Evolutionary conservation across 2,888 invertebrate genomes (phyloP).

Genomic region (Gasteruption jaculator): DNA sequence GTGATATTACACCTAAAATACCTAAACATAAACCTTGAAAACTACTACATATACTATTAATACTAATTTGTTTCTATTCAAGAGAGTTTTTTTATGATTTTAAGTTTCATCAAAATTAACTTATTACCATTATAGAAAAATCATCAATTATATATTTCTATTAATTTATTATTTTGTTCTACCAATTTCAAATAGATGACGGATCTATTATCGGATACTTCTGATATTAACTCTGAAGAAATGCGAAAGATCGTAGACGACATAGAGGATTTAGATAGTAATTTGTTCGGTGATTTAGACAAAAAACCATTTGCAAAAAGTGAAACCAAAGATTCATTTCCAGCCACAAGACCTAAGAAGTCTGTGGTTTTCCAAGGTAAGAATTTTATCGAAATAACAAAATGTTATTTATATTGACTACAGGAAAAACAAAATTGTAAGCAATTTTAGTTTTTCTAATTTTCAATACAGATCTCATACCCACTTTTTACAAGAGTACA

Average conservation of each 20-base stretch:
- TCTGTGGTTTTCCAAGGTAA: constrained; percentile 39
- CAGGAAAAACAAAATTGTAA: constrained; percentile 2
- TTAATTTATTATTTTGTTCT: too few relatives aligned
- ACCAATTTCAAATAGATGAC: constrained; percentile 23
- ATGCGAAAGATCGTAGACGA: constrained; percentile 30
- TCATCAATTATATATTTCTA: too few relatives aligned
- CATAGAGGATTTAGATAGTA: constrained; percentile 36
- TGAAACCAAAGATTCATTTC: constrained; percentile 15
- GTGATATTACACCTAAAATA: too few relatives aligned
- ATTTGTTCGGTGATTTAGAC: constrained; percentile 28
- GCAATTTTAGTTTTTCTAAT: constrained; percentile 10
- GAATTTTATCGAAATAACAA: constrained; percentile 5
- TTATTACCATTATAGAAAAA: too few relatives aligned
- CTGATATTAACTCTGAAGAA: constrained; percentile 27
- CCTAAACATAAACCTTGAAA: too few relatives aligned
- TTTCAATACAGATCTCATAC: too few relatives aligned
- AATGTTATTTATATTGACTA: constrained; percentile 8
- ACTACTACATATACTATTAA: too few relatives aligned
- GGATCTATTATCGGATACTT: constrained; percentile 22
- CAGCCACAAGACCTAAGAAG: constrained; percentile 24
- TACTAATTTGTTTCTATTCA: too few relatives aligned
- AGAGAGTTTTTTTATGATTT: too few relatives aligned
- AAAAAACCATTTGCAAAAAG: constrained; percentile 20
- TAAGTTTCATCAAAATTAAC: too few relatives aligned
- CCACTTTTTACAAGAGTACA: too few relatives aligned